Evolutionary conservation across 2,888 invertebrate genomes (phyloP).

Genomic region (Morpho deidamia): DNA sequence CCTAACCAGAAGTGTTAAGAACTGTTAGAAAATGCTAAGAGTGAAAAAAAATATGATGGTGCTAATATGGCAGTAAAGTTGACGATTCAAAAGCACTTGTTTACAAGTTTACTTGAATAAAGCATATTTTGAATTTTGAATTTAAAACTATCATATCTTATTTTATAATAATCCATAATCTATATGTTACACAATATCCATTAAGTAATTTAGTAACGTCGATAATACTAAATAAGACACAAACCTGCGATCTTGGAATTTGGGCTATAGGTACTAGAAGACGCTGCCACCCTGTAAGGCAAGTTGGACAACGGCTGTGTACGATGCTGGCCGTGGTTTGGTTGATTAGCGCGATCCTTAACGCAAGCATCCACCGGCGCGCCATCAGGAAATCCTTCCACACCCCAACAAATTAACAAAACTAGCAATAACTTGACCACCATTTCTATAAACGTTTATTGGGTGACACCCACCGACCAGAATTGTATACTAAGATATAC

Average conservation of each 20-base stretch:
- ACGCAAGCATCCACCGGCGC: conserved; percentile 90
- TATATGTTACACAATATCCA: too few relatives aligned
- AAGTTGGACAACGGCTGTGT: conserved; percentile 80
- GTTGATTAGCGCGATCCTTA: conserved; percentile 85
- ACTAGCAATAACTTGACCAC: conserved; percentile 46
- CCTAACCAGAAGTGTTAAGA: too few relatives aligned
- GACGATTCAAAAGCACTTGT: too few relatives aligned
- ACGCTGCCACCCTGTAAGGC: conserved; percentile 84
- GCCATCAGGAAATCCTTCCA: conserved; percentile 85
- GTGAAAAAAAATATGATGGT: too few relatives aligned
- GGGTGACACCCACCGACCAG: not conserved
- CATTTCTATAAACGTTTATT: conserved; percentile 32
- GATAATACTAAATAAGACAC: not conserved
- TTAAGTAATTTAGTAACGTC: too few relatives aligned
- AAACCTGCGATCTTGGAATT: conserved; percentile 84
- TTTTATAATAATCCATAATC: too few relatives aligned
- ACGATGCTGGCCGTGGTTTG: conserved; percentile 86
- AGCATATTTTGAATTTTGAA: too few relatives aligned
- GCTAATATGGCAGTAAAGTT: too few relatives aligned
- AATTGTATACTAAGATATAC: not conserved
- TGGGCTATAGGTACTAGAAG: conserved; percentile 81
- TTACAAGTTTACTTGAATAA: too few relatives aligned
- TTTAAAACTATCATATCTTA: too few relatives aligned
- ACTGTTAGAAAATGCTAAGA: too few relatives aligned
- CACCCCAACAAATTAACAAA: conserved; percentile 48